Base-by-base conservation (phyloP, 2,888 invertebrate species). In the Drosophila cognata region DNA sequence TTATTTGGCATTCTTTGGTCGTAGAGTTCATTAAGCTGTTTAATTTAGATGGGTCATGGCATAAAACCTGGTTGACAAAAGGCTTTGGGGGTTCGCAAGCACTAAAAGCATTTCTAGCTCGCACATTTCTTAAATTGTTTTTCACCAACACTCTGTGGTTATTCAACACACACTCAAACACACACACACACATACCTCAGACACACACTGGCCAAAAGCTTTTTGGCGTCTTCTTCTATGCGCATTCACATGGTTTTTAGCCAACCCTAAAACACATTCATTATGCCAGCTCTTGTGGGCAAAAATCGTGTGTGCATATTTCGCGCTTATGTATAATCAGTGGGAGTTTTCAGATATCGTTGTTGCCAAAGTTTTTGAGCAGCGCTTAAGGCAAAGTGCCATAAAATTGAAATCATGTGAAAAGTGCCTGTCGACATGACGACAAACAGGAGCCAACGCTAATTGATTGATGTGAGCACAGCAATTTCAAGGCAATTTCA, bases 401-500 rank as follows among this genome's bases (percentile, higher is more conserved):
- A 71, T 67, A 74, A 78, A 80, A 81, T 81, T 81, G 67, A 78
- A 77, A 78, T 81, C 81, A 78, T 56, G 67, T 67, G 61, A 58
- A 79, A 79, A 68, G 68, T 77, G 78, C 65, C 77, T 80, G 79
- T 79, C 79, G 76, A 76, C 78, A 71, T 76, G 80, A 69, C 65
- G 68, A 57, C 65, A 57, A 77, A 59, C 78, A 60, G 77, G 57
- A 43, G 46, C 52, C 65, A 58, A 70, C 74, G 79, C 89, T 86
- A 89, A 86, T 86, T 86, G 85, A 89, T 86, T 87, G 85, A 86
- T 89, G 89, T 87, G 78, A 74, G 69, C 84, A 87, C 71, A 89
- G 89, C 89, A 86, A 86, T 86, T 85, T 79, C 88, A 82, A 79
- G 85, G 88, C 89, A 86, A 86, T 87, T 86, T 74, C 88, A 82